A percentile compares a stretch with the other conserved stretches of the same genome.
phyloP scores from a whole-genome alignment of 2,113 vertebrate species.

The Dicentrarchus labrax region DNA sequence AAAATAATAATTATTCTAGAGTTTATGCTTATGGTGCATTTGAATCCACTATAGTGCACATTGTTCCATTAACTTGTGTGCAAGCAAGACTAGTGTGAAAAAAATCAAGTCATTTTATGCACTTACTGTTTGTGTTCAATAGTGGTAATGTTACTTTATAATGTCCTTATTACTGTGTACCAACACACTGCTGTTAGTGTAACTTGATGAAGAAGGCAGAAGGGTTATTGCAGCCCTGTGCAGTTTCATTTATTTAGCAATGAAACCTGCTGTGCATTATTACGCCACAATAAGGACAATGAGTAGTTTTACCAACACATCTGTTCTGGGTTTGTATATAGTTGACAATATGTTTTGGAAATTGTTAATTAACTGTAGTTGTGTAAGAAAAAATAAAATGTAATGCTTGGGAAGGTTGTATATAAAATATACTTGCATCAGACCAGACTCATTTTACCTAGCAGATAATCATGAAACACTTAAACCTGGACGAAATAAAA shows the following conservation, averaged over 20 bases:
- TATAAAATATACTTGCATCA: too few species aligned
- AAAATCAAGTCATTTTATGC: not conserved
- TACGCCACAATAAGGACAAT: not conserved
- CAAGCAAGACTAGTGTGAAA: not conserved
- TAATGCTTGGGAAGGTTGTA: not conserved
- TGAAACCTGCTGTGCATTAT: not conserved
- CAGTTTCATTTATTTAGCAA: not conserved
- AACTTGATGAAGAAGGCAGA: not conserved
- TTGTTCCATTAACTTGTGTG: not conserved
- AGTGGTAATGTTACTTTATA: not conserved
- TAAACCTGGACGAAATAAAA: too few species aligned
- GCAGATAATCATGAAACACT: too few species aligned
- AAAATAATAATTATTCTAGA: not conserved
- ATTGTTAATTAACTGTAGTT: constrained; percentile 19
- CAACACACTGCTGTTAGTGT: not conserved
- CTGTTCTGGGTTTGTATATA: constrained; percentile 63
- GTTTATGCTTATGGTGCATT: not conserved
- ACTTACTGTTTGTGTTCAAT: not conserved
- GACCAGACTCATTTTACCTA: too few species aligned
- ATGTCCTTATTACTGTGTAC: not conserved
- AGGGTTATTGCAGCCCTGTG: not conserved
- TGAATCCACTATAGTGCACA: not conserved
- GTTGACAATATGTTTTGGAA: constrained; percentile 8
- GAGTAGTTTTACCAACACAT: not conserved
- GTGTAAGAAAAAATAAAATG: constrained; percentile 37